Evolutionary conservation across 2,888 invertebrate species (phyloP).

Genomic region (Amphipoea lucens): DNA sequence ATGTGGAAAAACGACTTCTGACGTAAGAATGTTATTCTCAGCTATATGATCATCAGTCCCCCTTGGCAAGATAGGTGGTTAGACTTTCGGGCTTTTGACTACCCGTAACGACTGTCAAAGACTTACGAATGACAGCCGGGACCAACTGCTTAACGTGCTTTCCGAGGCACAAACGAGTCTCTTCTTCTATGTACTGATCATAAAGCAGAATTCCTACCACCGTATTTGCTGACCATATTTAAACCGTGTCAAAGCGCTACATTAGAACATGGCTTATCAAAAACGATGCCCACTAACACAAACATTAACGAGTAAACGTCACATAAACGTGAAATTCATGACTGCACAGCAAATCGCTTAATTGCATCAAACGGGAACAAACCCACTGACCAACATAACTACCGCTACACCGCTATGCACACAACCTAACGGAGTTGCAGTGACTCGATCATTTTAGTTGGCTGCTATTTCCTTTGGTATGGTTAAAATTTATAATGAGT

Average conservation of each 20-base stretch:
- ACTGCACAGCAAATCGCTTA: constrained; percentile 69
- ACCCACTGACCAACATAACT: constrained; percentile 77
- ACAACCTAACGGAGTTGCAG: constrained; percentile 69
- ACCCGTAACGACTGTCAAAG: not conserved
- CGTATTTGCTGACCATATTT: not conserved
- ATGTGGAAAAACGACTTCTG: not conserved
- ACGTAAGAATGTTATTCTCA: not conserved
- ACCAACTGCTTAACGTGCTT: not conserved
- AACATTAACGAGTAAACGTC: constrained; percentile 43
- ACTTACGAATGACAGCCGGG: not conserved
- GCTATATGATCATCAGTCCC: not conserved
- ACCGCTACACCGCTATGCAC: constrained; percentile 71
- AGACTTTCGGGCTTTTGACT: not conserved
- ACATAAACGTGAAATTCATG: constrained; percentile 55
- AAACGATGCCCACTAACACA: not conserved
- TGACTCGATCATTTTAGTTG: constrained; percentile 66
- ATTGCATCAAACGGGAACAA: constrained; percentile 72
- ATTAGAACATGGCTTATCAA: constrained; percentile 14
- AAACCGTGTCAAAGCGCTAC: not conserved
- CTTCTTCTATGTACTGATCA: not conserved
- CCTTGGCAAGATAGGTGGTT: not conserved
- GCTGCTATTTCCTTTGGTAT: constrained; percentile 26
- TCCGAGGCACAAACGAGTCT: too few relatives aligned
- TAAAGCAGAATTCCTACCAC: not conserved
- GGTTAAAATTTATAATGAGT: constrained; percentile 15